These are phyloP conservation scores for Meghimatium bilineatum DNA, from an alignment of 2,888 invertebrate species.

Conservation along the genomic window DNA sequence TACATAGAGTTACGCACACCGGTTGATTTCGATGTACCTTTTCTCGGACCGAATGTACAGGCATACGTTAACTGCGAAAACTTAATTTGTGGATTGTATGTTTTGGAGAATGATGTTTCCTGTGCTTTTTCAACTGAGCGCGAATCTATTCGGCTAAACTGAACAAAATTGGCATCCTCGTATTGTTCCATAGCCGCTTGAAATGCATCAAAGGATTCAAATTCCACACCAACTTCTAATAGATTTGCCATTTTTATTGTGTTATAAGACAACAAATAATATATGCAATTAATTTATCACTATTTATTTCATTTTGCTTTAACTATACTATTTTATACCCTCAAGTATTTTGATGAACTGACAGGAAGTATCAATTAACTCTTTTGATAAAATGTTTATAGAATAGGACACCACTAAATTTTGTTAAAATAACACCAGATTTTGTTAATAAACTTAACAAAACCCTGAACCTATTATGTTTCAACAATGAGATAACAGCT, in stretches of 20 bases:
- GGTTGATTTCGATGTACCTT: conserved; percentile 35
- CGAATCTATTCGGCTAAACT: conserved; percentile 45
- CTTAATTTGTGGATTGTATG: conserved; percentile 44
- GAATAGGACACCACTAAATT: no score
- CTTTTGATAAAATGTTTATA: not conserved
- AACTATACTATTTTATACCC: no score
- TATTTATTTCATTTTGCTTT: no score
- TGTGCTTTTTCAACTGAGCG: conserved; percentile 45
- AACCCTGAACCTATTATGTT: no score
- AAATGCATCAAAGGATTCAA: conserved; percentile 48
- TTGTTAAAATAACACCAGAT: no score
- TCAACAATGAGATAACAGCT: no score
- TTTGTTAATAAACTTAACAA: no score
- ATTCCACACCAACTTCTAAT: conserved; percentile 35
- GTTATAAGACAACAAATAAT: not conserved
- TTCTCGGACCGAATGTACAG: conserved; percentile 44
- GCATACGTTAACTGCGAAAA: conserved; percentile 39
- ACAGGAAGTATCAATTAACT: conserved; percentile 16
- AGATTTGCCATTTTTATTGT: conserved; percentile 32
- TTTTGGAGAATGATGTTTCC: conserved; percentile 27
- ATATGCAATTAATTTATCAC: no score
- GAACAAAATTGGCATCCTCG: conserved; percentile 41
- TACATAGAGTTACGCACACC: conserved; percentile 44
- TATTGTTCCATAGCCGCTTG: conserved; percentile 44
- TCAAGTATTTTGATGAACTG: no score